These are phyloP conservation scores for Halocynthia aurantium DNA, from an alignment of 23 tunicate genomes.

Conservation along the genomic window DNA sequence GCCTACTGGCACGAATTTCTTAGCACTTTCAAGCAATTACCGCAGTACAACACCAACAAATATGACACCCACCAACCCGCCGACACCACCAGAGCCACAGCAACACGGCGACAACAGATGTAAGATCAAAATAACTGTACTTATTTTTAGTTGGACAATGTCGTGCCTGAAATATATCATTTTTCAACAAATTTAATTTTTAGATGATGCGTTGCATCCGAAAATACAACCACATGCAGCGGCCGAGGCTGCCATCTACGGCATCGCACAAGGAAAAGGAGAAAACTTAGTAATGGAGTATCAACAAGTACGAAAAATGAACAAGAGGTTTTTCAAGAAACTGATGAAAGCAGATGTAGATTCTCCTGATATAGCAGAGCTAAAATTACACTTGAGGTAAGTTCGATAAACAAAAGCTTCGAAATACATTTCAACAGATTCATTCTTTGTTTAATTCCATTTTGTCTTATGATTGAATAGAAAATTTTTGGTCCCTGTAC, in stretches of 20 bases:
- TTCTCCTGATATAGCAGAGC: conserved; percentile 29
- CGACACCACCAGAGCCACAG: not conserved
- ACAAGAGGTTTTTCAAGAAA: conserved; percentile 31
- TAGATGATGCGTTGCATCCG: not conserved
- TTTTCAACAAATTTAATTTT: too few species aligned
- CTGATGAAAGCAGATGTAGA: conserved; percentile 17
- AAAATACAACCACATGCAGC: not conserved
- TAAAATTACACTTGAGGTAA: conserved; percentile 48
- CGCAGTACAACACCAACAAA: not conserved
- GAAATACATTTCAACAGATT: too few species aligned
- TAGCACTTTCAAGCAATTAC: not conserved
- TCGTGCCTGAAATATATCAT: too few species aligned
- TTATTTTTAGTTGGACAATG: too few species aligned
- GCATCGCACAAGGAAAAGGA: conserved; percentile 42
- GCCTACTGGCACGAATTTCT: conserved; percentile 2
- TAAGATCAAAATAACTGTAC: too few species aligned
- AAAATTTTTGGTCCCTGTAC: too few species aligned
- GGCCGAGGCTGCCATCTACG: conserved; percentile 39
- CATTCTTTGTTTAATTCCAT: too few species aligned
- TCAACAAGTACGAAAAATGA: conserved; percentile 19
- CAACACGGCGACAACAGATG: not conserved
- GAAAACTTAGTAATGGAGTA: conserved; percentile 52
- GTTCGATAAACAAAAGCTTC: not conserved
- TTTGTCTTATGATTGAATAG: too few species aligned
- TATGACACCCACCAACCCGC: not conserved